phyloP scores from a whole-genome alignment of 1,140 invertebrate genomes.

The Varroa destructor region DNA sequence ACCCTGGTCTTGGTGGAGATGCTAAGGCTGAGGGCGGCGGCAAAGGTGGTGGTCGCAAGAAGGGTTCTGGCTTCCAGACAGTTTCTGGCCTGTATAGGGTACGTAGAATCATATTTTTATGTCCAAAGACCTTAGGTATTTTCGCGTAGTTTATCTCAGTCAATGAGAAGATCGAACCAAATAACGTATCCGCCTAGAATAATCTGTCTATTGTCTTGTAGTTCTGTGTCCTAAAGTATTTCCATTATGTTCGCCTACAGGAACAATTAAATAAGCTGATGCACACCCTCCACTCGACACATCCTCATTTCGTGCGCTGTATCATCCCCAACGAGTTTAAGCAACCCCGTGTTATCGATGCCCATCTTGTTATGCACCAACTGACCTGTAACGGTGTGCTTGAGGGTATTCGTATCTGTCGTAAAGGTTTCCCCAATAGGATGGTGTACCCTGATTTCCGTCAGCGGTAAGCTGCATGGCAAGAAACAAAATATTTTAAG shows the following conservation, averaged over 20 bases:
- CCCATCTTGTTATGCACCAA: conserved; percentile 98
- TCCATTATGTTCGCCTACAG: conserved; percentile 33
- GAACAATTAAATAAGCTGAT: conserved; percentile 46
- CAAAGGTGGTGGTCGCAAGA: conserved; percentile 53
- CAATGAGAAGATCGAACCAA: too few species aligned
- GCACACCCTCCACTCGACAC: conserved; percentile 47
- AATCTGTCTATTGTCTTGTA: too few species aligned
- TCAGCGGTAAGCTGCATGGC: conserved; percentile 60
- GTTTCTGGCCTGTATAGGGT: conserved; percentile 73
- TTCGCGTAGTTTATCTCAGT: too few species aligned
- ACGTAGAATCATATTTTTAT: conserved; percentile 39
- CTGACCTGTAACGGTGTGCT: conserved; percentile 99
- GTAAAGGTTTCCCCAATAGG: conserved; percentile 99
- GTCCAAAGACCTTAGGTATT: too few species aligned
- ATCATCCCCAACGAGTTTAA: conserved; percentile 56
- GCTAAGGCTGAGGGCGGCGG: conserved; percentile 52
- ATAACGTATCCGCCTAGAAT: too few species aligned
- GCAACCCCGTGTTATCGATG: conserved; percentile 72
- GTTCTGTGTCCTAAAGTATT: too few species aligned
- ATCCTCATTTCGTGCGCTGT: conserved; percentile 54
- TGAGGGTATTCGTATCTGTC: conserved; percentile 99
- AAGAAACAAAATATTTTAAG: conserved; percentile 7
- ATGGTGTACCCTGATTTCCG: conserved; percentile 99
- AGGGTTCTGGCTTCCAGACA: conserved; percentile 76
- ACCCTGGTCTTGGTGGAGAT: conserved; percentile 76